Percentiles rank a stretch among this genome's conserved stretches.
Conservation (phyloP, 23 tunicate genomes). For the Halocynthia roretzi region DNA sequence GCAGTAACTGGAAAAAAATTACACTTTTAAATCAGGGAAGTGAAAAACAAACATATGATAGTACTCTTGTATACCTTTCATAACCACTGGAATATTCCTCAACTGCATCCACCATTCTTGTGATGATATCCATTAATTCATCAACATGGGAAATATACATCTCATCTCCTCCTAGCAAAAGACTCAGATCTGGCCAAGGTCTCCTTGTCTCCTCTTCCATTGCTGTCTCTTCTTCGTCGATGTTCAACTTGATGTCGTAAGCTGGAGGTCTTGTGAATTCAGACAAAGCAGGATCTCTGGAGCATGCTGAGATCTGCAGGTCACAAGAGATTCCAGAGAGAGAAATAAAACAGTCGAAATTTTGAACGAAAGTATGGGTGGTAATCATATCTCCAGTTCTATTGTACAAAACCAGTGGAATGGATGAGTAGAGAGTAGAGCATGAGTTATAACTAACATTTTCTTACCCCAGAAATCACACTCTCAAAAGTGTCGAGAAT, state of each 20-base stretch:
- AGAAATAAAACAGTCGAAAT: too few relatives aligned
- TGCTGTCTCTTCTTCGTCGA: constrained; percentile 32
- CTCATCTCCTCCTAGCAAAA: constrained; percentile 18
- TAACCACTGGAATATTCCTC: constrained; percentile 43
- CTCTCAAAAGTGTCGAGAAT: constrained; percentile 53
- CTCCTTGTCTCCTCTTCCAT: constrained; percentile 39
- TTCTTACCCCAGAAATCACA: constrained; percentile 40
- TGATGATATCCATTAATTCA: background rate
- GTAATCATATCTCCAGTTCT: too few relatives aligned
- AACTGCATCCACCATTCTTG: constrained; percentile 2
- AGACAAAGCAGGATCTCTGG: constrained; percentile 9
- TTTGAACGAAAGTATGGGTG: too few relatives aligned
- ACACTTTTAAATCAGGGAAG: background rate
- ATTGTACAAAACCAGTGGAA: too few relatives aligned
- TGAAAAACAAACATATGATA: too few relatives aligned
- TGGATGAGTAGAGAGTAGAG: background rate
- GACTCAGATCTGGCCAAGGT: constrained; percentile 25
- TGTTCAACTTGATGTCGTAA: constrained; percentile 57
- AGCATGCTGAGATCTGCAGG: constrained; percentile 11
- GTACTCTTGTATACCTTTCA: constrained; percentile 17
- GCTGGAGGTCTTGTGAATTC: constrained; percentile 78
- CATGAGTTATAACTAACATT: background rate
- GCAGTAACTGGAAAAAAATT: constrained; percentile 44
- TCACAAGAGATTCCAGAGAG: background rate
- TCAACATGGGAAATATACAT: constrained; percentile 15